phyloP scores from a whole-genome alignment of 2,797 vertebrate species.

The Lithobates sylvaticus region DNA sequence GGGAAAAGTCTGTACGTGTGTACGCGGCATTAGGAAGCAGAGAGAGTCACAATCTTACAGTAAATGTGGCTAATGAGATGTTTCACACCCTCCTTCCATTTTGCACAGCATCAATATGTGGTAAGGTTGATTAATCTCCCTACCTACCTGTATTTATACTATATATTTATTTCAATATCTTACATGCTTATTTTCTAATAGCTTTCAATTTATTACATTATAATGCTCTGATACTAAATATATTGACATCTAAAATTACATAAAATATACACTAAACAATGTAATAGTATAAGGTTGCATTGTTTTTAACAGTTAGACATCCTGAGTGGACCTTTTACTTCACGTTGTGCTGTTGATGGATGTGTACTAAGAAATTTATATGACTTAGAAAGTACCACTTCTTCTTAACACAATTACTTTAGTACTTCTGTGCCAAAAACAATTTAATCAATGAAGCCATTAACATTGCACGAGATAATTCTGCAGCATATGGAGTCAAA shows the following conservation, averaged over 20 bases:
- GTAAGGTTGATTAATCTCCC: too few relatives aligned
- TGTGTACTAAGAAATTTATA: conserved; percentile 39
- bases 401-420: conserved; percentile 61
- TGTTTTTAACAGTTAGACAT: conserved; percentile 1
- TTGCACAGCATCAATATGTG: too few relatives aligned
- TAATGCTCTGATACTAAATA: too few relatives aligned
- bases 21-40: too few relatives aligned
- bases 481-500: conserved; percentile 63
- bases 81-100: too few relatives aligned
- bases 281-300: conserved; percentile 1
- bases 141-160: too few relatives aligned
- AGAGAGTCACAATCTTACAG: too few relatives aligned
- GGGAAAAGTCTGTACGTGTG: too few relatives aligned
- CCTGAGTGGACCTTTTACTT: background rate
- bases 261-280: background rate
- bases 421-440: conserved; percentile 57
- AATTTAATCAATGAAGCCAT: conserved; percentile 62
- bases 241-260: background rate
- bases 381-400: conserved; percentile 54
- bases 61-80: too few relatives aligned
- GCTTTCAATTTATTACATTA: too few relatives aligned
- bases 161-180: too few relatives aligned
- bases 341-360: conserved; percentile 42
- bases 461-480: conserved; percentile 62
- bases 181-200: too few relatives aligned